Evolutionary conservation across 2,797 vertebrate species (phyloP).

Genomic region (Coluber constrictor): DNA sequence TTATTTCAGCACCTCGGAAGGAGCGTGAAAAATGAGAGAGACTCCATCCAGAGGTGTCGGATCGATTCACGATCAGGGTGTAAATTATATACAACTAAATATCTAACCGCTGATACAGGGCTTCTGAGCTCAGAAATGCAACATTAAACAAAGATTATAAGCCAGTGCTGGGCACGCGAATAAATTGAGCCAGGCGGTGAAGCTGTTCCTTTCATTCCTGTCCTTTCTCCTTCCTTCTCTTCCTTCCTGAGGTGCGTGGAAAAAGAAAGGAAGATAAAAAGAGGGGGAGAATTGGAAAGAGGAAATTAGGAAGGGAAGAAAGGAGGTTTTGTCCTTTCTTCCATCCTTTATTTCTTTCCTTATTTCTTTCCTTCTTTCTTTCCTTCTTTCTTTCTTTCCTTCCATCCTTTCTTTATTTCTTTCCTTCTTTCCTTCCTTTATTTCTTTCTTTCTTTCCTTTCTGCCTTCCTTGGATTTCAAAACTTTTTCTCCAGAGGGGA

Average conservation of each 20-base stretch:
- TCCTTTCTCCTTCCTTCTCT: background rate
- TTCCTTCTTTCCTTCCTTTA: accelerated
- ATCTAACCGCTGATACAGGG: constrained; percentile 73
- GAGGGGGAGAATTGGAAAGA: background rate
- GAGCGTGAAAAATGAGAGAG: constrained; percentile 87
- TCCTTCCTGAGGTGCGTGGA: background rate
- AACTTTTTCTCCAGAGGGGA: background rate
- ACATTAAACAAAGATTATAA: constrained; percentile 80
- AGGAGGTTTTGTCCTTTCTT: background rate
- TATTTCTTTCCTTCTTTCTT: accelerated
- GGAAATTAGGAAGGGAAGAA: background rate
- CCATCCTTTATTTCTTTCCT: background rate
- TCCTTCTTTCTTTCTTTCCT: accelerated
- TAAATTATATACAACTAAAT: constrained; percentile 82
- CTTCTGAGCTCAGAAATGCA: constrained; percentile 79
- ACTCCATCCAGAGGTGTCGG: constrained; percentile 86
- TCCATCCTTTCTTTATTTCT: background rate
- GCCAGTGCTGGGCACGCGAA: constrained; percentile 38
- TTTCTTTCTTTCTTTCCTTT: background rate
- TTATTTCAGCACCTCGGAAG: constrained; percentile 88
- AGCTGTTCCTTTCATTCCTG: too few species aligned
- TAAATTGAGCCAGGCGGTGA: constrained; percentile 19
- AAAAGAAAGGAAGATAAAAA: background rate
- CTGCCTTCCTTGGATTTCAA: background rate
- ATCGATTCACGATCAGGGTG: constrained; percentile 91